Conservation (phyloP, 1,140 invertebrate genomes). For the Macrobrachium rosenbergii region DNA sequence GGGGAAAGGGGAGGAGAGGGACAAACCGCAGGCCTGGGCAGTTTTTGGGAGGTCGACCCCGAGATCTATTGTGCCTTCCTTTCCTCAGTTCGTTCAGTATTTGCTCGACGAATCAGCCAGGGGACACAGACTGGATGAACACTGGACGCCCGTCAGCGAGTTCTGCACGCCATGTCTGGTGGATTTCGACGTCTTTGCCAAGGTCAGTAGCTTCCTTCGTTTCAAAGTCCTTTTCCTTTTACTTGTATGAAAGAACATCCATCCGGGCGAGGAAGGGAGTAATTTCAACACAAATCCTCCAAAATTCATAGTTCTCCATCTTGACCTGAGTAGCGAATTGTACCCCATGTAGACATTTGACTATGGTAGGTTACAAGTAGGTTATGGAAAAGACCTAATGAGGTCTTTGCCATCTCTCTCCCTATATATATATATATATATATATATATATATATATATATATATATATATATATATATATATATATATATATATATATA, state of each 20-base stretch:
- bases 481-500: constrained; percentile 41
- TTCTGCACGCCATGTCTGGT: constrained; percentile 90
- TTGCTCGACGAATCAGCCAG: constrained; percentile 65
- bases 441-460: constrained; percentile 46
- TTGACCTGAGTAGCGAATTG: neutral
- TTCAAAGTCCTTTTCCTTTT: neutral
- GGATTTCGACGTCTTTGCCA: constrained; percentile 77
- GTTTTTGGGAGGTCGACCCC: constrained; percentile 76
- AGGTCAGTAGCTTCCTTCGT: constrained; percentile 27
- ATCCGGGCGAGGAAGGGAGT: too few species aligned
- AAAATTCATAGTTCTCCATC: neutral
- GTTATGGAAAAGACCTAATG: too few species aligned
- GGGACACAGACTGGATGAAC: constrained; percentile 83
- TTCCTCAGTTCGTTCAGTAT: constrained; percentile 72
- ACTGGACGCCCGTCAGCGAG: constrained; percentile 87
- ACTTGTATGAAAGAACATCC: neutral
- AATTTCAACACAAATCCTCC: neutral
- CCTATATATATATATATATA: constrained; percentile 28
- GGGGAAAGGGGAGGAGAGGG: neutral
- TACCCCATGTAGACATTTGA: too few species aligned
- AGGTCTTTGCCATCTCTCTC: too few species aligned
- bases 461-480: constrained; percentile 39
- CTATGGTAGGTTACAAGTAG: too few species aligned
- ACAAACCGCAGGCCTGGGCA: constrained; percentile 73
- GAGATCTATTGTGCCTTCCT: constrained; percentile 69